Base-by-base conservation (phyloP, 2,888 invertebrate species). In the Nasonia oneida region DNA sequence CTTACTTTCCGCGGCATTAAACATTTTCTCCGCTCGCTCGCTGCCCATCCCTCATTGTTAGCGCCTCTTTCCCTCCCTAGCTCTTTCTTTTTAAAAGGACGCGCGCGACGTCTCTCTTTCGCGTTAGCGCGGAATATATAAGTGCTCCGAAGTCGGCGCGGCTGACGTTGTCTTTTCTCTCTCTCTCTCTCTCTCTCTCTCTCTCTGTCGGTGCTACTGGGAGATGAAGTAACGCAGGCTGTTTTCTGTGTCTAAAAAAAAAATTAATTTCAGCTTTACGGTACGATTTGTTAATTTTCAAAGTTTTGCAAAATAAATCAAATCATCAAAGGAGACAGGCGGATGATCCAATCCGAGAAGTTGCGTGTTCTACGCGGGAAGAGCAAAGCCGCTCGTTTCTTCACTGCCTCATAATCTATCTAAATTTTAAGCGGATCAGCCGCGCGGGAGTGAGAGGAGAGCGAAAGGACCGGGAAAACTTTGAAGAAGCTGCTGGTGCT, bases 31-130 rank as follows among this genome's bases (percentile, higher is more conserved):
- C 76, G 82, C 85, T 67, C 67, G 33, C 67, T 67, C 89, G 89
- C 89, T 89, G 89, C 89, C 92, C 91, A 93, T 93, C 92, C 92
- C 92, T 93, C 93, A 93, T 93, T 93, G 93, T 93, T 93, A 93
- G 93, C 82, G 71, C 18, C 39, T 47, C 53, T n/a, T 61, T 61
- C n/a, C 64, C 77, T 6, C 61, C 67, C 50, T 14, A 47, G n/a
- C 53, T 70, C 42, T 75, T 29, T 83, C 37, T 50, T 53, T 73
- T 76, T 71, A 81, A 81, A 85, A 78, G 73, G 73, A 23, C 61
- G 70, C 4, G 70, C 4, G 37, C 37, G 61, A 82, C 75, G 73
- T 85, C 82, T 85, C 81, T 73, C 78, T 84, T 86, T 75, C 50
- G 42, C 42, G 33, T 29, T 67, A 67, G 33, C 67, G 67, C 3